Base-by-base conservation (phyloP, 2,797 vertebrate genomes). In the Sebastes ruberrimus region DNA sequence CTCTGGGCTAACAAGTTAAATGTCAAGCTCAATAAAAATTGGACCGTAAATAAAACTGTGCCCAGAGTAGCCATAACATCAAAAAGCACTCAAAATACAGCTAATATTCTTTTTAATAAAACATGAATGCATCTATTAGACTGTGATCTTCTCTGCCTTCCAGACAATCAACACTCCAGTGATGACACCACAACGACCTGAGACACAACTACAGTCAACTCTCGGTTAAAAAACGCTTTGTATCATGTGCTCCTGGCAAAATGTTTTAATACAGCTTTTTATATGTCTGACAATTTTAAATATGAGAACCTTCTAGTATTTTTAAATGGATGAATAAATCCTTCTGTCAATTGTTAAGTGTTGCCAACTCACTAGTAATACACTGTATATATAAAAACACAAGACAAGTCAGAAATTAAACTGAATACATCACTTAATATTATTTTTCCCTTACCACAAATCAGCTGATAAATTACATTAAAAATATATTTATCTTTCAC, bases 291-390 rank as follows among this genome's bases (percentile, higher is more conserved):
- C 56, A 79, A 33, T 69, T 68, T 79, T 74, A 62, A 69, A 88
- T 60, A 64, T 28, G 65, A 81, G 22, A 52, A 70, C 49, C 7
- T 35, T 35, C 4, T 84, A 78, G 69, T 78, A 65, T 83, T 91
- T 87, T 82, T 76, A 25, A 85, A 87, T 89, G 20, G 74, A 82
- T 81, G 2, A 91, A 88, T 74, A 77, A 71, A 86, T 61, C 14
- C 8, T 68, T 80, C 8, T 57, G 20, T 74, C 25, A 70, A 22
- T 77, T 22, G 62, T 82, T 46, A 28, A 46, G 23, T 63, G 56
- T 63, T 53, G 27, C 25, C 66, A 5, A 10, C 11, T 75, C n/a
- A 61, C 22, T 9, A 52, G 7, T 16, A 7, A 5, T 32, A 61
- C 28, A 63, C 61, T 35, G n/a, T 63, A 63, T 38, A 23, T 63